These are phyloP conservation scores for Macropodus opercularis DNA, from an alignment of 2,797 vertebrate species.

Conservation along the genomic window DNA sequence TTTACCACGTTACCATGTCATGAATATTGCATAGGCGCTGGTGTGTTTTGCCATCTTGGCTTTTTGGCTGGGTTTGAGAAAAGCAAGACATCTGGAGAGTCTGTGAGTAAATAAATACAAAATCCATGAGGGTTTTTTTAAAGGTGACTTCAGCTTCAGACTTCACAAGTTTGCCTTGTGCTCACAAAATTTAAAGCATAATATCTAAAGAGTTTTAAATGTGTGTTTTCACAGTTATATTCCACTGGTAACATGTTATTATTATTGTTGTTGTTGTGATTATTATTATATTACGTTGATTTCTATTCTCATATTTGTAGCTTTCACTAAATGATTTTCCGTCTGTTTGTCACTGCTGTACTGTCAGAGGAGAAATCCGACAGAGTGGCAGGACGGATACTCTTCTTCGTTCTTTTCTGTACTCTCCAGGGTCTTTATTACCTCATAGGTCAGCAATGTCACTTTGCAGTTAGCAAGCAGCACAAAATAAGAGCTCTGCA, in stretches of 20 bases:
- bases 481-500: background rate
- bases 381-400: background rate
- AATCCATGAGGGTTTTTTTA: background rate
- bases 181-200: background rate
- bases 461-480: background rate
- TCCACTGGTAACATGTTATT: too few relatives aligned
- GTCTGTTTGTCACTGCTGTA: background rate
- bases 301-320: background rate
- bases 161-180: background rate
- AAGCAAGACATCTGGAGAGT: conserved; percentile 39
- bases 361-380: background rate
- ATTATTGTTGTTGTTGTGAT: too few relatives aligned
- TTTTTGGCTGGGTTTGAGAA: conserved; percentile 33
- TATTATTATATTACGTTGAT: too few relatives aligned
- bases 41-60: conserved; percentile 46
- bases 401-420: background rate
- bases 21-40: conserved; percentile 64
- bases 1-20: conserved; percentile 55
- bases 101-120: background rate
- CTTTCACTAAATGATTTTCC: too few relatives aligned
- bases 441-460: background rate
- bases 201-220: too few relatives aligned
- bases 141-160: too few relatives aligned
- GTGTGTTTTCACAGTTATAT: too few relatives aligned
- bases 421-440: background rate